Evolutionary conservation across 2,113 vertebrate genomes (phyloP).

Genomic region (Vimba vimba): DNA sequence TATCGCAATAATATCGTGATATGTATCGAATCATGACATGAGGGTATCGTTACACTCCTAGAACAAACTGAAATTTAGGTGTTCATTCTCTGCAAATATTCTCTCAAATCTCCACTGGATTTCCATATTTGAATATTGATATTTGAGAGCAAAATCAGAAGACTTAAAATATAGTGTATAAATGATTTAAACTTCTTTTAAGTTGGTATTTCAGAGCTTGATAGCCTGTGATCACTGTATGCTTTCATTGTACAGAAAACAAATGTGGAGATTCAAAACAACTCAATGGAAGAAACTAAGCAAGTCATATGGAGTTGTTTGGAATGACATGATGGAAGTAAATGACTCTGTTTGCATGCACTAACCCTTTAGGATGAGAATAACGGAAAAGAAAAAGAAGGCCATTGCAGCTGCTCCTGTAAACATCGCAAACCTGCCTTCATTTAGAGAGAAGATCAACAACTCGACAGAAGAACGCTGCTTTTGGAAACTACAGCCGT

Average conservation of each 20-base stretch:
- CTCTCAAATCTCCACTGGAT: no score
- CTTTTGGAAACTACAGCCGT: slow-evolving; percentile 13
- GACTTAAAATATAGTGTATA: background rate
- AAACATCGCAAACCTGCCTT: slow-evolving; percentile 25
- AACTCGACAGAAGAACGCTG: background rate
- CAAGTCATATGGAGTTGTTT: background rate
- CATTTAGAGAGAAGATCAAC: slow-evolving; percentile 34
- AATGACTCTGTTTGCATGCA: background rate
- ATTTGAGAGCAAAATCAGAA: background rate
- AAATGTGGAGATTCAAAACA: background rate
- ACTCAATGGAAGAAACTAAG: background rate
- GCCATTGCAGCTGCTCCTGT: slow-evolving; percentile 1
- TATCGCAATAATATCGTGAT: no score
- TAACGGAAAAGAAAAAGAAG: background rate
- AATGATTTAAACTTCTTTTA: background rate
- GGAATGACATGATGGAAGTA: background rate
- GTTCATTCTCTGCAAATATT: no score
- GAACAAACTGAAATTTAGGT: no score
- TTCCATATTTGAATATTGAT: no score
- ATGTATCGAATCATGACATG: no score
- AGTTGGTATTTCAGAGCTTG: background rate
- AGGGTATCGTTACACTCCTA: no score
- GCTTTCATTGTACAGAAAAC: background rate
- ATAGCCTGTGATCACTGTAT: background rate
- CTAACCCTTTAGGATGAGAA: background rate